Evolutionary conservation across 2,797 vertebrate genomes (phyloP).

Genomic region (Orestias chungarensis): DNA sequence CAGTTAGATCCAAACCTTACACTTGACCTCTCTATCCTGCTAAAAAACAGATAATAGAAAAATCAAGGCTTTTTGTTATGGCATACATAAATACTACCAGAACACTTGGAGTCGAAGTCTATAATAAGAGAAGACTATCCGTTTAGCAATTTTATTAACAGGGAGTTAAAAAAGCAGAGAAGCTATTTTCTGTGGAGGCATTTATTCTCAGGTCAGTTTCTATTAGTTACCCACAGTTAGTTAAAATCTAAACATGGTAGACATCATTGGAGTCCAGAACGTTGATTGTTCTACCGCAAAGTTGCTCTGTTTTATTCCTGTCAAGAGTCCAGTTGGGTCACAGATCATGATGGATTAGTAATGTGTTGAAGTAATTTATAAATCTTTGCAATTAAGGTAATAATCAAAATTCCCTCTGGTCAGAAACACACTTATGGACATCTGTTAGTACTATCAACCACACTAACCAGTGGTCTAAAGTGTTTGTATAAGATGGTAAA

Average conservation of each 20-base stretch:
- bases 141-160: background rate
- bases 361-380: background rate
- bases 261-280: background rate
- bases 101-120: background rate
- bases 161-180: background rate
- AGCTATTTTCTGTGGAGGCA: background rate
- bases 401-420: background rate
- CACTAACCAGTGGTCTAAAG: background rate
- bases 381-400: background rate
- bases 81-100: background rate
- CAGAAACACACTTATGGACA: background rate
- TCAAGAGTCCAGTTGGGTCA: background rate
- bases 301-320: background rate
- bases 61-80: background rate
- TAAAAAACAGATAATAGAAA: background rate
- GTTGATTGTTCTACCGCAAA: background rate
- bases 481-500: background rate
- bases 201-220: background rate
- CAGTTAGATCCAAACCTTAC: background rate
- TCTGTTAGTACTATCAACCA: background rate
- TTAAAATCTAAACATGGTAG: background rate
- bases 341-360: background rate
- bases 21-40: background rate
- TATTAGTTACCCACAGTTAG: too few species aligned
- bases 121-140: background rate